Base-by-base conservation (phyloP, 2,113 vertebrate species). In the Hydrochoerus hydrochaeris region DNA sequence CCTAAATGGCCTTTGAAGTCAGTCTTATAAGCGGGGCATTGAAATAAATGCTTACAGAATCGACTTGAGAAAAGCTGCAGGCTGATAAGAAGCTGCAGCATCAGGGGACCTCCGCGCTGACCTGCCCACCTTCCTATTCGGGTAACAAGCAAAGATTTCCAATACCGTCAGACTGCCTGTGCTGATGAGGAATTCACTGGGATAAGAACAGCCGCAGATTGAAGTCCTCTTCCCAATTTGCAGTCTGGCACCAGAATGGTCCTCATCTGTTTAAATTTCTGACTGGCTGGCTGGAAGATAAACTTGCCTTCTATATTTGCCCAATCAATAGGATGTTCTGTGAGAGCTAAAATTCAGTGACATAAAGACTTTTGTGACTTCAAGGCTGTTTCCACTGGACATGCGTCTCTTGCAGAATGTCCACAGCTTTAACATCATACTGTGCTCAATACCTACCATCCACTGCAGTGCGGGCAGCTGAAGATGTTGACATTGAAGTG, bases 11-110 rank as follows among this genome's bases (percentile, higher is more conserved):
- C 93, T 96, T 89, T n/a, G 63, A 85, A 85, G 63, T 87, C 92
- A 67, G 60, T 95, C 88, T 93, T 69, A 82, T 95, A 95, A 96
- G 62, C 3, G 0, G 28, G 19, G 17, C 49, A 85, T 57, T 94
- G 95, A 95, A 85, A 95, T 82, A 28, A 90, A 87, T 58, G 62
- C 28, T 24, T 85, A 87, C 90, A 65, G 90, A 95, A 92, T n/a
- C 12, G 52, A 90, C 73, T 69, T 67, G 62, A 84, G 54, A 46
- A 90, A 52, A 91, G 80, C 82, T 84, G n/a, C 38, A 91, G 84
- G 32, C 22, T 52, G 28, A 60, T 44, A 69, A 46, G 32, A 60
- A 54, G 88, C 62, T 77, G 44, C 44, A 35, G 20, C 17, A 22
- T 41, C 71, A 63, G 41, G 24, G 46, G 0, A 67, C 24, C 52